These are phyloP conservation scores for Aphis gossypii DNA, from an alignment of 1,140 invertebrate species.

Conservation along the genomic window DNA sequence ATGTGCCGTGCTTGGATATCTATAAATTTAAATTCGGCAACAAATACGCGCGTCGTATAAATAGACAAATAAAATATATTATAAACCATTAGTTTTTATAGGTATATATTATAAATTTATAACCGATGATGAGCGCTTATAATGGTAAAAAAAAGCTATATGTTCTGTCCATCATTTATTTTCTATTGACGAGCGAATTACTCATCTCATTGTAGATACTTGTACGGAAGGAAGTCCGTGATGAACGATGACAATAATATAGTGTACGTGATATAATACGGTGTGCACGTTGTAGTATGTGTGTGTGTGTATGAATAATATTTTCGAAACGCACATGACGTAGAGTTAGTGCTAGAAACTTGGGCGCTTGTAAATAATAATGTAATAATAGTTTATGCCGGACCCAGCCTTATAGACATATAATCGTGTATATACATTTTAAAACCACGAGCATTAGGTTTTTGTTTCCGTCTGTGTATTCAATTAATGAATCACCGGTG, in stretches of 20 bases:
- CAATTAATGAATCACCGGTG: constrained; percentile 48
- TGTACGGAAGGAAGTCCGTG: neutral
- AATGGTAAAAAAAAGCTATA: neutral
- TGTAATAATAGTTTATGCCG: neutral
- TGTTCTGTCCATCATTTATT: neutral
- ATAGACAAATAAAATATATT: neutral
- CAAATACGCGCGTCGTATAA: neutral
- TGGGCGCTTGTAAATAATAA: neutral
- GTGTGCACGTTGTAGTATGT: neutral
- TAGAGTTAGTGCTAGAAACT: neutral
- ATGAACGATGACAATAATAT: neutral
- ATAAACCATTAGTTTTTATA: neutral
- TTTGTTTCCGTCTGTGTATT: constrained; percentile 32
- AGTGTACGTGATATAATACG: neutral
- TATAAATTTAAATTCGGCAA: neutral
- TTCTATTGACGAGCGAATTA: neutral
- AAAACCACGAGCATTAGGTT: neutral
- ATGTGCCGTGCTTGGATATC: too few species aligned
- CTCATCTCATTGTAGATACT: neutral
- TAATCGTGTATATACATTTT: too few species aligned
- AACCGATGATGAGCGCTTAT: neutral
- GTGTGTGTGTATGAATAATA: neutral
- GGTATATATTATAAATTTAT: neutral
- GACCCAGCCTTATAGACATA: neutral
- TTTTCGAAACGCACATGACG: neutral